Evolutionary conservation across 1,140 invertebrate genomes (phyloP).

Genomic region (Solen grandis): DNA sequence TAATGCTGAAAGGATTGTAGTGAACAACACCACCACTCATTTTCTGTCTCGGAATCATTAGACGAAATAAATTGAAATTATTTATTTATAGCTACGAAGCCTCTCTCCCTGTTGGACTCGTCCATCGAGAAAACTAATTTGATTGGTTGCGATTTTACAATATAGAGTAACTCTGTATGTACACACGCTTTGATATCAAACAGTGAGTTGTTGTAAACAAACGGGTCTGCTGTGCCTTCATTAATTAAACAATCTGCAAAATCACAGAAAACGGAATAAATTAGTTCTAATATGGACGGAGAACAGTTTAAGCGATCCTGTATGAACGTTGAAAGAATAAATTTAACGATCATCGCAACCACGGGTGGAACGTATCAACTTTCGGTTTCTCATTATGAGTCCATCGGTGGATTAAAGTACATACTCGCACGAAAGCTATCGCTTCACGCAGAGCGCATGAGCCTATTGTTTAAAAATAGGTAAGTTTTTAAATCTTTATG

Average conservation of each 20-base stretch:
- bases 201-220: neutral
- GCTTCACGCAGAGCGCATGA: conserved; percentile 37
- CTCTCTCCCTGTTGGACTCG: neutral
- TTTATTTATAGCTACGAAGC: neutral
- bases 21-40: neutral
- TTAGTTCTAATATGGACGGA: neutral
- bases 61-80: neutral
- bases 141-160: neutral
- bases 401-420: conserved; percentile 37
- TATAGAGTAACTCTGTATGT: neutral
- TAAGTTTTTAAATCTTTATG: conserved; percentile 44
- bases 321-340: conserved; percentile 1
- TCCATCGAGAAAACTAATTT: neutral
- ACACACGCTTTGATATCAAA: conserved; percentile 13
- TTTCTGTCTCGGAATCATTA: neutral
- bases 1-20: neutral
- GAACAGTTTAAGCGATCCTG: conserved; percentile 8
- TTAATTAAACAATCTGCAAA: neutral
- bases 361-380: conserved; percentile 43
- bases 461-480: conserved; percentile 43
- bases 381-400: conserved; percentile 43
- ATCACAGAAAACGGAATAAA: neutral
- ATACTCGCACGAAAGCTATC: conserved; percentile 40
- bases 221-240: neutral
- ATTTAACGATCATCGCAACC: conserved; percentile 29